Evolutionary conservation across 2,797 vertebrate genomes (phyloP), one percentile per base, ranked within the genome.

Genomic region (Carduelis carduelis): DNA sequence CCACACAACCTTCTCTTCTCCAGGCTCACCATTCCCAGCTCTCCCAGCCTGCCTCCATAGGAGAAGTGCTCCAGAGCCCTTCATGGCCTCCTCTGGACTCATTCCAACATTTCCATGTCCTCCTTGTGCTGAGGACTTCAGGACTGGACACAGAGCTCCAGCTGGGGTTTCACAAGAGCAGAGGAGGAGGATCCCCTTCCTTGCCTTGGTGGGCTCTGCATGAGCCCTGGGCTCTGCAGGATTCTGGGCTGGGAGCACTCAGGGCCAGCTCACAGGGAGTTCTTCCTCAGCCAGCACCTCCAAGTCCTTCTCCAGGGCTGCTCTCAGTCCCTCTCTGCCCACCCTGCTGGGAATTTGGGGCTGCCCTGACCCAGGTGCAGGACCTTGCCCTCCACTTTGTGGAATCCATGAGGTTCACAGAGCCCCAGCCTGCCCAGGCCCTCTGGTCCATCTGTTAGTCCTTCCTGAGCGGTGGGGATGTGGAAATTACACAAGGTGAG

Each of bases 151-250:
- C 57, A 28, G 57, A 55, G 23, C 28, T n/a, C 39, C 28, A 20
- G 12, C 3, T n/a, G 28, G 27, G 8, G 12, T 8, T 15, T 46
- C 28, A 19, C 23, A 23, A 11, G 15, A 12, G 19, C 3, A 57
- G 52, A 57, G 16, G 22, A 14, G 66, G 27, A 64, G 12, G 44
- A 37, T 57, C 8, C 8, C 22, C 27, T 41, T 34, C 15, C 35
- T 50, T 0, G 0, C 0, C 49, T 3, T 28, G 32, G 35, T 43
- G 50, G 3, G 32, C 35, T 72, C 14, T 12, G 8, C 16, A 18
- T 20, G 50, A 65, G 37, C 66, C 44, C 59, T 21, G 50, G 30
- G 2, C n/a, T 27, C 32, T 0, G 0, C 0, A 32, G 49, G 49
- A 22, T 41, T 55, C 21, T 15, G 21, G 41, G 41, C 64, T 86